Evolutionary conservation across 2,113 vertebrate genomes (phyloP), one percentile per base, ranked within the genome.

Genomic region (Nothocercus julius): DNA sequence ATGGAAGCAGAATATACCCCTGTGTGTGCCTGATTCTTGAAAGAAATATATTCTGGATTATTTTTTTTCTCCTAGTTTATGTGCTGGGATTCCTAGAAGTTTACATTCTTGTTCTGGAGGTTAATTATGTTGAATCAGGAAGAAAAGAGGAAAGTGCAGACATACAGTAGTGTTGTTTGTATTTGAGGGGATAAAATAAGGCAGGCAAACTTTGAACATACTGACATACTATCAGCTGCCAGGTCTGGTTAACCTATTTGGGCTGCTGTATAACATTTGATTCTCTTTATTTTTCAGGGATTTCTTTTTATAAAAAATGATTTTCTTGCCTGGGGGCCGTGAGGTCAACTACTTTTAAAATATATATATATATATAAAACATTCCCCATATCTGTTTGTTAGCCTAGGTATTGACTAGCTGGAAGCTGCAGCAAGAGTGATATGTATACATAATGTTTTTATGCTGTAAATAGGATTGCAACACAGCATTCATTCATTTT

Each of bases 61-160:
- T 24, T 91, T 62, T 69, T 80, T 64, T 91, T 61, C 70, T 86
- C 64, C 67, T 28, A 89, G 22, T 1, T 83, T 72, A 30, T 14
- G 5, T 68, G 74, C 77, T 16, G 49, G 78, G 61, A 61, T 80
- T 89, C 62, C n/a, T 93, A 72, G 40, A 79, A 85, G 74, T 81
- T 95, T 88, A 91, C 94, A 87, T 96, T 97, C 95, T 97, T 95
- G 78, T 91, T 96, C 94, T 94, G 75, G 86, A 91, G 83, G 38
- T 77, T 85, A 93, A 92, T 78, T 79, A 63, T 79, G 74, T 94
- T 20, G 75, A 91, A 94, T 92, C 85, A 92, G 79, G 93, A 95
- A 93, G 75, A 69, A 77, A 51, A 91, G 49, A 78, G 69, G 87
- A 40, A 49, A 40, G 40, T 80, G 34, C 79, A 63, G 76, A 45